phyloP scores from a whole-genome alignment of 2,797 vertebrate genomes.

The Myoxocephalus aenaeus region DNA sequence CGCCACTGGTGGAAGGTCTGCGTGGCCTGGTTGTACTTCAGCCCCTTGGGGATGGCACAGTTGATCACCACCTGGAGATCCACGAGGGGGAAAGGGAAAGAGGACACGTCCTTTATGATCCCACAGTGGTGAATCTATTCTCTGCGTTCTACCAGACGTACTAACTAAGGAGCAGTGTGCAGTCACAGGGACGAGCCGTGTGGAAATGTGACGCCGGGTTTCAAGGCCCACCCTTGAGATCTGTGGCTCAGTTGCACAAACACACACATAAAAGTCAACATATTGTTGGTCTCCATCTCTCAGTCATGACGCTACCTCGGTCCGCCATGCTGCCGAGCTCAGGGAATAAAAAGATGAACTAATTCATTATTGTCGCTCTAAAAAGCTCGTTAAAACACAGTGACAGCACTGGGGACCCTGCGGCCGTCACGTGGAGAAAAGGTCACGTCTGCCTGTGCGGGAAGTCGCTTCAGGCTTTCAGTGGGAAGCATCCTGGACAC shows the following conservation, averaged over 20 bases:
- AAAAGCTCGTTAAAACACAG: conserved; percentile 14
- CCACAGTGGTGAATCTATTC: too few species aligned
- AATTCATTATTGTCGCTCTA: neutral
- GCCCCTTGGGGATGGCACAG: conserved; percentile 99
- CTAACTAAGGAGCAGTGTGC: too few species aligned
- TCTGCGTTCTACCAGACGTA: too few species aligned
- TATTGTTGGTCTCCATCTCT: neutral
- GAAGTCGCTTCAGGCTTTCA: conserved; percentile 37
- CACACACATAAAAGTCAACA: neutral
- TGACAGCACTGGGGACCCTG: conserved; percentile 1
- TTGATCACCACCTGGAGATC: conserved; percentile 96
- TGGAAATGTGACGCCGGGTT: neutral
- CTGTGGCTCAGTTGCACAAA: neutral
- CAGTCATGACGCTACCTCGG: neutral
- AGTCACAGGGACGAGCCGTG: neutral
- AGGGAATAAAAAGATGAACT: neutral
- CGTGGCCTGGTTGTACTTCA: conserved; percentile 99
- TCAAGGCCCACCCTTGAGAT: neutral
- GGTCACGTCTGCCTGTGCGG: conserved; percentile 19
- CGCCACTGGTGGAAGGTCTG: conserved; percentile 99
- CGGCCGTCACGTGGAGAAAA: conserved; percentile 6
- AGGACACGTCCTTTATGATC: neutral
- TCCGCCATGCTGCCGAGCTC: neutral
- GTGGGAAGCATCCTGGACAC: conserved; percentile 15
- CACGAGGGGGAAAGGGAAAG: neutral